Base-by-base conservation (phyloP, 2,113 vertebrate species). In the Malurus cyaneus region DNA sequence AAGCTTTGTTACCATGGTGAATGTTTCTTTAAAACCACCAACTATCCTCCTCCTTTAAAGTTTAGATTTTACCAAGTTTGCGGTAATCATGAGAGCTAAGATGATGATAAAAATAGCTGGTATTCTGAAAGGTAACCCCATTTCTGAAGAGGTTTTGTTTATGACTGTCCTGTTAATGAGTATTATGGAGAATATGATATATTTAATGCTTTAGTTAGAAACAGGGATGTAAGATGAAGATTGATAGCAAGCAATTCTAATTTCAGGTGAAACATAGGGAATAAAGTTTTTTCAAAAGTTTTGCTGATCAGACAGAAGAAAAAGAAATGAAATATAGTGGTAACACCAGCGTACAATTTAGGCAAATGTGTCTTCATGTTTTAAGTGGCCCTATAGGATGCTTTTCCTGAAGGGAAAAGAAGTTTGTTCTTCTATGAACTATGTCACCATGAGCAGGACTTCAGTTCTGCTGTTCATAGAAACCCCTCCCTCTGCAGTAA, bases 401-500 rank as follows among this genome's bases (percentile, higher is more conserved):
- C 18, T 74, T 87, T 67, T 53, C 18, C 5, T 14, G 12, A 17
- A 18, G 12, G 11, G 6, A 31, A n/a, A 14, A 54, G 39, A 56
- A 13, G 11, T 70, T 80, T 88, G 8, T 89, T 90, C 2, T 32
- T 93, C 28, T 44, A 6, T 56, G 29, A 26, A 44, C 39, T 36
- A 0, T 18, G 13, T 66, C 26, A 28, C 39, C 52, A 2, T 60
- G 36, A 56, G 18, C 31, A 46, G 32, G 19, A 74, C 61, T 80
- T 88, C 7, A 88, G 4, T 80, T 73, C 15, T 54, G 19, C 44
- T 83, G n/a, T 69, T 31, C 17, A 8, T 2, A 8, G 8, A 62
- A 31, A 12, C 2, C 12, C 5, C 31, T 7, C 5, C 5, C 12
- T 44, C 20, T 2, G 1, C 32, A 39, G 24, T 54, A 60, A n/a